Percentiles rank a stretch among this genome's conserved stretches.
Conservation (phyloP, 2,113 vertebrate genomes). For the Psammodynastes pulverulentus region DNA sequence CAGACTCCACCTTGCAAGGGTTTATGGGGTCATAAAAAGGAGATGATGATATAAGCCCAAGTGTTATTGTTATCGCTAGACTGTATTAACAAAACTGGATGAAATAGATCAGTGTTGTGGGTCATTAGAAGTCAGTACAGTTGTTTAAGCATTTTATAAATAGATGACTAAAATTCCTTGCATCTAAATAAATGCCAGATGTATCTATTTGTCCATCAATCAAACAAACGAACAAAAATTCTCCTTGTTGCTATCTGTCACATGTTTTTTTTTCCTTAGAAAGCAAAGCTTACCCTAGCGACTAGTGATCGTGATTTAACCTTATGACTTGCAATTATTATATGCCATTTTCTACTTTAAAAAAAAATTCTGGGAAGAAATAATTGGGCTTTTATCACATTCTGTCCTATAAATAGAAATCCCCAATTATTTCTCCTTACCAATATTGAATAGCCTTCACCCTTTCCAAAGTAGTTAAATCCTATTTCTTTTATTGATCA, state of each 20-base stretch:
- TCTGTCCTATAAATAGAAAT: not conserved
- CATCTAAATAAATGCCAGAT: not conserved
- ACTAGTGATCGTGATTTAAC: not conserved
- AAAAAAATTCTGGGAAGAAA: not conserved
- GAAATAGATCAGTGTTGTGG: not conserved
- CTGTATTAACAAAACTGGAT: not conserved
- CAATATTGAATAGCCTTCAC: not conserved
- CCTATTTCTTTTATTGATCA: slow-evolving; percentile 32
- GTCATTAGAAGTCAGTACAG: not conserved
- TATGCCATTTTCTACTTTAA: not conserved
- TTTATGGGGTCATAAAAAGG: too few species aligned
- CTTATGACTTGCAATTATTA: not conserved
- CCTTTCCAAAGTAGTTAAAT: slow-evolving; percentile 20
- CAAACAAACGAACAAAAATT: not conserved
- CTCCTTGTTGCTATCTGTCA: not conserved
- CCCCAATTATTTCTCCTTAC: not conserved
- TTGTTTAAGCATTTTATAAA: not conserved
- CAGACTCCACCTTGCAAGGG: too few species aligned
- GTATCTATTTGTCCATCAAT: not conserved
- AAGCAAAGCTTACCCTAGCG: not conserved
- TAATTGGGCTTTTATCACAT: not conserved
- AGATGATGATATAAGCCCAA: not conserved
- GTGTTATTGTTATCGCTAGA: not conserved
- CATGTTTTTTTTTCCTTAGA: not conserved
- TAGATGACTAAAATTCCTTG: not conserved